Evolutionary conservation across 1,140 invertebrate species (phyloP), one percentile per base, ranked within the genome.

Genomic region (Ooceraea biroi): DNA sequence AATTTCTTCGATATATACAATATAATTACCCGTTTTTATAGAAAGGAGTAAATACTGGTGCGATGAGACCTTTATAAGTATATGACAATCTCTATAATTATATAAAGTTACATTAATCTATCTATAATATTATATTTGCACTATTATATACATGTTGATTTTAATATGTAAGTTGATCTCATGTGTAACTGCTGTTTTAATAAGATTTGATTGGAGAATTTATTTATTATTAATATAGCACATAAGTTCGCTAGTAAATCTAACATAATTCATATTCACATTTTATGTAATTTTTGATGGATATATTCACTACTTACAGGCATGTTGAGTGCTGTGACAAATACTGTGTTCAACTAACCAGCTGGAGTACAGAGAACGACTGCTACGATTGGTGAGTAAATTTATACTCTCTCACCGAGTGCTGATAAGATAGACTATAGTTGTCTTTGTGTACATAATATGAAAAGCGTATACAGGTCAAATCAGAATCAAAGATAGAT

Each of bases 1-100:
- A 36, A 36, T 3, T 36, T 22, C 44, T 12, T 4, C 57, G 22
- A 36, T 63, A 8, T 1, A 14, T 22, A 7, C n/a, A 27, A 85
- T 25, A 17, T 19, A 57, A 73, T 86, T 91, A 96, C 92, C 92
- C 93, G 87, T 97, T 95, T 74, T 95, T 92, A 52, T 95, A 95
- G 46, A 97, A 95, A 1, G 96, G 95, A 0, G 96, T 96, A 60
- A 97, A 96, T 1, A 97, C 96, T 0, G 96, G 96, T 4, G 95
- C 95, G 88, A 97, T 95, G 7, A 96, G 87, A n/a, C 96, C 97
- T 91, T 93, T 89, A 71, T 91, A 95, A 1, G 83, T 89, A 2
- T 82, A 86, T n/a, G 52, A 19, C 19, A 86, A 10, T 61, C 10
- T 58, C 88, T 86, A 12, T 17, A 85, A 88, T 78, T 36, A 66